phyloP scores from a whole-genome alignment of 2,888 invertebrate species.

The Drosophila peninsularis region DNA sequence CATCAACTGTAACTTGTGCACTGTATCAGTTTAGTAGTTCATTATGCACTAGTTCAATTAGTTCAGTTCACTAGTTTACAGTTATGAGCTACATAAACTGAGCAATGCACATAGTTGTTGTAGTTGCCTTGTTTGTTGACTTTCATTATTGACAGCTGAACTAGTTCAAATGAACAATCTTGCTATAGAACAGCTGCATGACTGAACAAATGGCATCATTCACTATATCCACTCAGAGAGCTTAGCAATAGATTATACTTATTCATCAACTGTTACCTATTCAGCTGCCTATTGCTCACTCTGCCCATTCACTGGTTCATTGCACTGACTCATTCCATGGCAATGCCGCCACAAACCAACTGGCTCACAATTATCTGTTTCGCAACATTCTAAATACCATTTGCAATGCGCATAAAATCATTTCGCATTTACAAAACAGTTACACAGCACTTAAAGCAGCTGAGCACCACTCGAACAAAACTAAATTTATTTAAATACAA shows the following conservation, averaged over 20 bases:
- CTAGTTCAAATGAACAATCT: too few species aligned
- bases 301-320: too few species aligned
- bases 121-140: too few species aligned
- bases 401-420: not conserved
- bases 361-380: not conserved
- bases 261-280: not conserved
- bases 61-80: too few species aligned
- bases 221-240: not conserved
- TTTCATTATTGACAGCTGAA: not conserved
- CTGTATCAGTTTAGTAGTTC: too few species aligned
- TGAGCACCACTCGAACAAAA: not conserved
- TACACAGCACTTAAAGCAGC: not conserved
- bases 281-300: not conserved
- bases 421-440: not conserved
- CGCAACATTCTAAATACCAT: too few species aligned
- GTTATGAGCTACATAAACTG: too few species aligned
- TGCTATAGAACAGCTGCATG: too few species aligned
- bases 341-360: not conserved
- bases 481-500: not conserved
- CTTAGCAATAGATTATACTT: not conserved
- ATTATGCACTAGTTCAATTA: too few species aligned
- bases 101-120: too few species aligned
- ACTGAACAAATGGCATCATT: not conserved
- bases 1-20: not conserved
- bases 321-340: not conserved